Evolutionary conservation across 1,140 invertebrate genomes (phyloP).

Genomic region (Papilio machaon): DNA sequence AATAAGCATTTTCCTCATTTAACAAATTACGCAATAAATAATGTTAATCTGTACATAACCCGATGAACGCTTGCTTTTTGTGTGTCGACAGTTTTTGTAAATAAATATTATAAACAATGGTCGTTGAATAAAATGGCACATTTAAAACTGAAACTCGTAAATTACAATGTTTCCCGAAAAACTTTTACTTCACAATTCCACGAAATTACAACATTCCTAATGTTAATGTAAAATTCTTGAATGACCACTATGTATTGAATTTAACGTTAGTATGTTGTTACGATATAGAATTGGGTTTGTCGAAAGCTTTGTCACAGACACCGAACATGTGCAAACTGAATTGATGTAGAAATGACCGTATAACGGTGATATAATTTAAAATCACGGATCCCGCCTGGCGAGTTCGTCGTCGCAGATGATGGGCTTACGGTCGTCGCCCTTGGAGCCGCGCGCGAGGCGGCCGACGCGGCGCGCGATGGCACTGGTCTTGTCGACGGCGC

Average conservation of each 20-base stretch:
- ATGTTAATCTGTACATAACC: background rate
- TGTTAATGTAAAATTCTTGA: background rate
- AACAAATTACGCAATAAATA: background rate
- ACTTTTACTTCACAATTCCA: too few relatives aligned
- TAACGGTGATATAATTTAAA: conserved; percentile 48
- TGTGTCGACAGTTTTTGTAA: background rate
- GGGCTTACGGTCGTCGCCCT: conserved; percentile 73
- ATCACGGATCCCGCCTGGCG: conserved; percentile 70
- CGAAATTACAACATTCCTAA: background rate
- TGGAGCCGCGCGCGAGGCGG: conserved; percentile 64
- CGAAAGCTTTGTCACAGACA: background rate
- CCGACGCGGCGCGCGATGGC: conserved; percentile 66
- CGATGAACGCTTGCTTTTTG: background rate
- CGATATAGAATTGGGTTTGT: background rate
- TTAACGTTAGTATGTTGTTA: background rate
- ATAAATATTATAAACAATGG: background rate
- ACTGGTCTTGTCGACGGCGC: conserved; percentile 73
- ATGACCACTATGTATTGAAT: background rate
- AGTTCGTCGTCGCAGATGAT: conserved; percentile 77
- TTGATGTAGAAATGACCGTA: background rate
- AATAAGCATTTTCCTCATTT: conserved; percentile 5
- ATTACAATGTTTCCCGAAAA: too few relatives aligned
- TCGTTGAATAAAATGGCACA: too few relatives aligned
- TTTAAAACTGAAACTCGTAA: too few relatives aligned
- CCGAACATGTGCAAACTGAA: background rate